Evolutionary conservation across 2,797 vertebrate species (phyloP).

Genomic region (Apogon hyalosoma): DNA sequence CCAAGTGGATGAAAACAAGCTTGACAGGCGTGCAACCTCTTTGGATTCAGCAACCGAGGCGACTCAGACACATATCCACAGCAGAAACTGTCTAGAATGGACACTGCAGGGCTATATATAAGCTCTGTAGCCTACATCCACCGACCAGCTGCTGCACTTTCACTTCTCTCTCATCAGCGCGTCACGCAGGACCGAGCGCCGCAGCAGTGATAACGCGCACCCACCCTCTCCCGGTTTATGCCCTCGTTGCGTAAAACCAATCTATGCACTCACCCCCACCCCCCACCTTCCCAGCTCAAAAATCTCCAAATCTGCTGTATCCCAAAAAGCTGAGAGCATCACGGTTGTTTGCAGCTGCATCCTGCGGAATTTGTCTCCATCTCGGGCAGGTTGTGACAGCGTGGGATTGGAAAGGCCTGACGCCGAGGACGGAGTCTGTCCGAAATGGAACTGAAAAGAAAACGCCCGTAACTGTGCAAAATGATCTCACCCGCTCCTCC

Average conservation of each 20-base stretch:
- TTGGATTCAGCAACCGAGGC: conserved; percentile 6
- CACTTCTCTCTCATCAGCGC: conserved; percentile 53
- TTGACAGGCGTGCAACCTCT: conserved; percentile 17
- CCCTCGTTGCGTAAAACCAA: not conserved
- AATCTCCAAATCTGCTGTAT: too few relatives aligned
- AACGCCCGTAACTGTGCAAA: not conserved
- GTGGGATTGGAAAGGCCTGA: conserved; percentile 17
- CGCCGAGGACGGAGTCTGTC: not conserved
- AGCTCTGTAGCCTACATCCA: conserved; percentile 24
- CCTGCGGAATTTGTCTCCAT: conserved; percentile 21
- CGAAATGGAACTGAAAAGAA: not conserved
- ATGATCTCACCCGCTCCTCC: conserved; percentile 72
- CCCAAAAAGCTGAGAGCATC: not conserved
- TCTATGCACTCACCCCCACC: not conserved
- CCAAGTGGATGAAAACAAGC: conserved; percentile 35
- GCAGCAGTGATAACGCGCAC: conserved; percentile 12
- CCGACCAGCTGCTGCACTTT: conserved; percentile 56
- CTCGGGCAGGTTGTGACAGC: conserved; percentile 19
- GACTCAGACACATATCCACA: not conserved
- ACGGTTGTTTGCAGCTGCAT: not conserved
- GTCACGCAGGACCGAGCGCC: conserved; percentile 25
- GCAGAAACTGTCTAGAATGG: not conserved
- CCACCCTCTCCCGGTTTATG: not conserved
- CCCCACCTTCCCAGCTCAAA: not conserved
- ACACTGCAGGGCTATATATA: conserved; percentile 31